Base-by-base conservation (phyloP, 1,140 invertebrate species). In the Anoplophora glabripennis region DNA sequence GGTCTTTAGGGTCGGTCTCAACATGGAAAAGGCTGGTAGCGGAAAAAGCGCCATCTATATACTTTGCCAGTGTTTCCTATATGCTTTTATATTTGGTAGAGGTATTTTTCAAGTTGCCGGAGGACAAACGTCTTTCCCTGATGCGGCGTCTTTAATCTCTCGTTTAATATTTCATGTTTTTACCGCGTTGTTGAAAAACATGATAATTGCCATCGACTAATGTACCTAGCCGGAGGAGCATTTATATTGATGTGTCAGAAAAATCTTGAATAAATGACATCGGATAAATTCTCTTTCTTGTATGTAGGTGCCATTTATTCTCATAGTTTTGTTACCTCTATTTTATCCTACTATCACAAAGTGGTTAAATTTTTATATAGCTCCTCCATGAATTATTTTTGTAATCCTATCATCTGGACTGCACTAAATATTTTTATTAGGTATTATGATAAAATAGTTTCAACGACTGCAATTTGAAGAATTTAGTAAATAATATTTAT, bases 81-180 rank as follows among this genome's bases (percentile, higher is more conserved):
- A 57, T 60, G 58, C 58, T 66, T 66, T 60, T 61, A 64, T 59
- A 59, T 64, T 62, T 61, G 44, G 65, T 55, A 46, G 55, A 56
- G 59, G 58, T 59, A 66, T 64, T 66, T 66, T 64, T 66, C 64
- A 66, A 57, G 35, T 54, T 47, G 57, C 61, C 58, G 35, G 65
- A 57, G 65, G 62, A 67, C 62, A 64, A 63, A 63, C 64, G 57
- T 62, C 53, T 66, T 59, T 37, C 53, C 57, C 59, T 61, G 52
- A 61, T 61, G 62, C 59, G 63, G 59, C 65, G 51, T 62, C 62
- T 65, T 67, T 67, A 65, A 67, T 67, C 65, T 67, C 48, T 49
- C 62, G 63, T 67, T 67, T 67, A 67, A 67, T 67, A 67, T 61
- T 64, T 67, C 63, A 64, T 59, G 55, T 61, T 61, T 67, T 64